Evolutionary conservation across 1,140 invertebrate species (phyloP), one percentile per base, ranked within the genome.

Genomic region (Drosophila grimshawi): DNA sequence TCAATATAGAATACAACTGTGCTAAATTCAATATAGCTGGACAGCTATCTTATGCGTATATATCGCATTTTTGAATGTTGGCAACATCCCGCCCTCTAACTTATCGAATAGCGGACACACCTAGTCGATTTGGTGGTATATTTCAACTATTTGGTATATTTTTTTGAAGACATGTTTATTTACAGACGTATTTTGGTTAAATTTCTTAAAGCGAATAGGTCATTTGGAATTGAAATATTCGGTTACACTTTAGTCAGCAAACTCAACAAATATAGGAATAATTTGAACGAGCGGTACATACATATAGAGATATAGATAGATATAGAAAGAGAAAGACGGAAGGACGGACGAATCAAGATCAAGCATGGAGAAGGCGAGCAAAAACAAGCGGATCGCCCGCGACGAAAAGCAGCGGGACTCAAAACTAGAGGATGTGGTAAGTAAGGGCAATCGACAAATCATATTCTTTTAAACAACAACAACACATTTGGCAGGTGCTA

Each of bases 401-500:
- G 91, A 92, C 56, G 91, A 92, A 46, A 92, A 92, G 46, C 82
- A 80, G 45, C 80, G 83, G 5, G 91, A 92, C n/a, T 76, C 81
- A 39, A 92, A 92, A 57, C 43, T 92, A 0, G 91, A 92, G 43
- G 91, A 92, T 60, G 68, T 88, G 71, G 91, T 92, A 53, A 80
- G 63, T 48, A 61, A 69, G 64, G 7, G 46, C n/a, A 43, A 60
- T 27, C 39, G 46, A 48, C 33, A 55, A 55, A 63, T 19, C 19
- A 19, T 19, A 19, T 19, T 19, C 19, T 1, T 19, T 19, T 19
- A 19, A 0, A 19, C 19, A 37, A 8, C 10, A 52, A 30, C 43
- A 49, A 29, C 19, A 27, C 62, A 32, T 29, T 39, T 10, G n/a
- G 39, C 94, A 96, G 91, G 94, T 97, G 57, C 92, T 97, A 64